Conservation (phyloP, 2,113 vertebrate genomes). For the Azemiops feae region DNA sequence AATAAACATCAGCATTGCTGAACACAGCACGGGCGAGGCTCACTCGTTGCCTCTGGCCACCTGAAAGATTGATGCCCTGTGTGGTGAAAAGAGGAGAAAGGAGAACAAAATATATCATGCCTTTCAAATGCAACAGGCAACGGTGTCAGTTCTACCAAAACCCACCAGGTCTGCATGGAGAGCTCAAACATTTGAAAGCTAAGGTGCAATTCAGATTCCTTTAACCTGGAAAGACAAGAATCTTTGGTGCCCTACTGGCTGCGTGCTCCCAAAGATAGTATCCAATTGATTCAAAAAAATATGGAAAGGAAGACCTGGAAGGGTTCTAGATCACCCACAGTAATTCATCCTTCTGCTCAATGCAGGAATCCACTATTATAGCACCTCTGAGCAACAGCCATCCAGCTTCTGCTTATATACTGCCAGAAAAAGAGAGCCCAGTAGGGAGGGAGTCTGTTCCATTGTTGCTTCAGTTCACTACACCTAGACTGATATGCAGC, state of each 20-base stretch:
- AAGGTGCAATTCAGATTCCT: neutral
- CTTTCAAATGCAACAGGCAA: neutral
- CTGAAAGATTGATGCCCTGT: constrained; percentile 96
- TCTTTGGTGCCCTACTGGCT: neutral
- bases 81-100: neutral
- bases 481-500: neutral
- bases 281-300: neutral
- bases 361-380: neutral
- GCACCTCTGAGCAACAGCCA: neutral
- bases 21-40: constrained; percentile 91
- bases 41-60: constrained; percentile 92
- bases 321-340: neutral
- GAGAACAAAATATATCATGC: neutral
- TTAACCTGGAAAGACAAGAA: neutral
- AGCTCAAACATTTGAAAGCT: neutral
- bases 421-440: neutral
- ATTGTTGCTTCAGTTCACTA: neutral
- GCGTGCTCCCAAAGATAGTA: neutral
- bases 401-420: neutral
- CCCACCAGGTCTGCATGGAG: neutral
- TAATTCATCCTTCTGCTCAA: neutral
- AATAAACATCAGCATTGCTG: constrained; percentile 83
- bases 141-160: neutral
- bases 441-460: neutral
- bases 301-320: neutral